Percentiles rank a stretch among this genome's conserved stretches.
phyloP scores from a whole-genome alignment of 1,140 invertebrate genomes.

The Cecropterus lyciades region DNA sequence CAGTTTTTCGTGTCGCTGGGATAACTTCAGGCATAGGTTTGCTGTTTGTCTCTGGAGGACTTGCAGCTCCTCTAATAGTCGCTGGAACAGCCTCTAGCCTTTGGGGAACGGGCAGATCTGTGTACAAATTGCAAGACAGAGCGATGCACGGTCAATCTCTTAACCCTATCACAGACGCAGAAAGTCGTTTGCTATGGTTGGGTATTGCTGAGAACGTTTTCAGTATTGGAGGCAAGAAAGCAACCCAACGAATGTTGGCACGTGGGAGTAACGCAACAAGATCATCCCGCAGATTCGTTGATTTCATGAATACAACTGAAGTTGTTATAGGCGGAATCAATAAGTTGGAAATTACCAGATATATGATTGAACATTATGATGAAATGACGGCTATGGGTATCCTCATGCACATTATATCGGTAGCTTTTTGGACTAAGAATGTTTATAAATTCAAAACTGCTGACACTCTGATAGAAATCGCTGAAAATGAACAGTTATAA shows the following conservation, averaged over 20 bases:
- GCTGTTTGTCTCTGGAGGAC: conserved; percentile 41
- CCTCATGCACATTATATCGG: no score
- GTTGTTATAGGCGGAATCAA: conserved; percentile 41
- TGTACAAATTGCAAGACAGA: conserved; percentile 42
- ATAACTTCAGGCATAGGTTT: conserved; percentile 41
- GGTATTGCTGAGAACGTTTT: conserved; percentile 48
- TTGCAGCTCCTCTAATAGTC: conserved; percentile 41
- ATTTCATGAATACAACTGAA: conserved; percentile 43
- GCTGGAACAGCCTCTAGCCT: conserved; percentile 36
- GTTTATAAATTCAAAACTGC: no score
- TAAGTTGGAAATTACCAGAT: conserved; percentile 41
- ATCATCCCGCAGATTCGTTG: conserved; percentile 38
- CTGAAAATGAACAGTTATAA: no score
- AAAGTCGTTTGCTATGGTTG: conserved; percentile 50
- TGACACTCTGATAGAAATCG: no score
- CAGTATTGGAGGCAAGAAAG: conserved; percentile 48
- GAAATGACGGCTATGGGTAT: background rate
- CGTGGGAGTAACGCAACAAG: conserved; percentile 42
- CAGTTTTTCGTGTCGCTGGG: conserved; percentile 37
- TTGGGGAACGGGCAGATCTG: conserved; percentile 43
- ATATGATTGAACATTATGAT: conserved; percentile 40
- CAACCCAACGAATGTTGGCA: conserved; percentile 44
- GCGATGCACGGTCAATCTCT: conserved; percentile 45
- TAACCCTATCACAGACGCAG: conserved; percentile 46
- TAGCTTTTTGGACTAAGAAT: no score